Percentiles rank a stretch among this genome's conserved stretches.
Evolutionary conservation across 2,113 vertebrate genomes (phyloP).

Genomic region (Paramormyrops kingsleyae): DNA sequence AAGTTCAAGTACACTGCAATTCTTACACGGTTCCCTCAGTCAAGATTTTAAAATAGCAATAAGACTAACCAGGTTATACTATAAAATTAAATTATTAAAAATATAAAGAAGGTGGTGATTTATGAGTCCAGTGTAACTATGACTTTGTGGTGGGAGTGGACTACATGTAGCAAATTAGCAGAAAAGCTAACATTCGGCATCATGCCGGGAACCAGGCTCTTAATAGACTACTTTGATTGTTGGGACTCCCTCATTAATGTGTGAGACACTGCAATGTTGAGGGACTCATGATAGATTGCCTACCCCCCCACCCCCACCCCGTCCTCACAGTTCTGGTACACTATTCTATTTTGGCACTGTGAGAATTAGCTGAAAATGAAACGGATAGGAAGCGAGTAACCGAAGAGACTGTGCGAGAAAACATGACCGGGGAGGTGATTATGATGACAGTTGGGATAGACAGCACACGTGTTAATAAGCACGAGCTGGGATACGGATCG

Average conservation of each 20-base stretch:
- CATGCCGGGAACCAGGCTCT: neutral
- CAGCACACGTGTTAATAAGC: neutral
- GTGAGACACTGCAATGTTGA: slow-evolving; percentile 28
- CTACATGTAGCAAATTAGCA: neutral
- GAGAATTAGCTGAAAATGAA: slow-evolving; percentile 37
- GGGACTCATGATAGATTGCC: slow-evolving; percentile 37
- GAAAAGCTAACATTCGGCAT: neutral
- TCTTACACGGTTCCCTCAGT: neutral
- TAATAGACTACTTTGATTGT: neutral
- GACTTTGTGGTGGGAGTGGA: neutral
- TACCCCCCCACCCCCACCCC: slow-evolving; percentile 32
- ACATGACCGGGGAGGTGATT: neutral
- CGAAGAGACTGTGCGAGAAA: slow-evolving; percentile 25
- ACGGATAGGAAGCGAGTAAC: slow-evolving; percentile 18
- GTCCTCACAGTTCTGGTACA: slow-evolving; percentile 39
- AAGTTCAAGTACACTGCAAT: neutral
- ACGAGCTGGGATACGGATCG: neutral
- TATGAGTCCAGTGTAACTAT: neutral
- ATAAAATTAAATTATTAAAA: neutral
- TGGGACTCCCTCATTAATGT: neutral
- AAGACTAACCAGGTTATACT: neutral
- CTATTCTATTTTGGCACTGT: slow-evolving; percentile 31
- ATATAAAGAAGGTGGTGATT: neutral
- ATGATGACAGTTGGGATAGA: neutral
- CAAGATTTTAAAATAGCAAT: neutral